Conservation (phyloP, 2,797 vertebrate species). For the Danio albolineatus region DNA sequence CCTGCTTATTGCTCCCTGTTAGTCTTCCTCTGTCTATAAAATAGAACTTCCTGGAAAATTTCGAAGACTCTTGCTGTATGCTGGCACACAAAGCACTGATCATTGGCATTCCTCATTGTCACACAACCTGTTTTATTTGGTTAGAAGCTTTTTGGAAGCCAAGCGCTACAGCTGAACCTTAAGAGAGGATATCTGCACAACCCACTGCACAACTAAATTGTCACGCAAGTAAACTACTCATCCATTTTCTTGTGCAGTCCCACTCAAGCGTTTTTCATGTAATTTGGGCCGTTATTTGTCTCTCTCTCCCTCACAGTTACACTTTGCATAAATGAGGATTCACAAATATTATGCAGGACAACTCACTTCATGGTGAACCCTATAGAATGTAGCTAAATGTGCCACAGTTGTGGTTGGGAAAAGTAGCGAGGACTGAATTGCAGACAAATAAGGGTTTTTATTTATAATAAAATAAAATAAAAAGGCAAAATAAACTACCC, state of each 20-base stretch:
- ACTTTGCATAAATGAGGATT: neutral
- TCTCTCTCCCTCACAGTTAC: neutral
- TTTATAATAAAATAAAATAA: no score
- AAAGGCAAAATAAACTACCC: no score
- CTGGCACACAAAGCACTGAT: neutral
- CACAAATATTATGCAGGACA: no score
- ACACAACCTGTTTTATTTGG: constrained; percentile 29
- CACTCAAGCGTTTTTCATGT: constrained; percentile 3
- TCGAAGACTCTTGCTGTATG: neutral
- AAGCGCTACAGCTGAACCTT: neutral
- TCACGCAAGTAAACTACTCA: constrained; percentile 2
- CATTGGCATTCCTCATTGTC: neutral
- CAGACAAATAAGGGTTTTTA: no score
- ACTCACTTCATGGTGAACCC: no score
- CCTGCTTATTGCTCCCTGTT: neutral
- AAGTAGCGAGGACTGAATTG: no score
- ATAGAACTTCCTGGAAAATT: neutral
- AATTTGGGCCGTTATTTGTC: neutral
- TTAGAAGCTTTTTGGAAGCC: constrained; percentile 19
- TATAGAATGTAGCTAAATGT: no score
- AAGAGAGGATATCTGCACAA: neutral
- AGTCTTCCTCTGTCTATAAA: neutral
- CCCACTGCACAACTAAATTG: constrained; percentile 16
- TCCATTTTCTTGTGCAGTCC: neutral
- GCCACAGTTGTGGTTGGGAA: no score